Base-by-base conservation (phyloP, 2,113 vertebrate species). In the Sminthopsis crassicaudata region DNA sequence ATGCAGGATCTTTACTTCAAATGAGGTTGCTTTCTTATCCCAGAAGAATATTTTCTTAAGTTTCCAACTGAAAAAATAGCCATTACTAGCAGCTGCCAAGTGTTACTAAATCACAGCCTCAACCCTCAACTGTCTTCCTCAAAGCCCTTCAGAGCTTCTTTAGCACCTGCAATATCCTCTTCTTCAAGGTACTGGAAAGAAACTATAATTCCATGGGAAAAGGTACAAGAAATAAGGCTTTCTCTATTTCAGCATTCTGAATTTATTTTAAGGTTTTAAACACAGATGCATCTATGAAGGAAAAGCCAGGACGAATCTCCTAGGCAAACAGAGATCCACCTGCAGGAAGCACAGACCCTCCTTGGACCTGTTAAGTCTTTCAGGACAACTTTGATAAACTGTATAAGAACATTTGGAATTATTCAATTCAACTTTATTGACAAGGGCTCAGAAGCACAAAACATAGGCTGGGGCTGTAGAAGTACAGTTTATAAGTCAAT, bases 391-490 rank as follows among this genome's bases (percentile, higher is more conserved):
- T 96, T 48, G 90, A 91, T 46, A 93, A 14, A 92, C 90, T 53
- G 51, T n/a, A 9, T 42, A 89, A 93, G 93, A 36, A 26, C 42
- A 95, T 1, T 50, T 19, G 26, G 26, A 50, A 67, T 57, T 53
- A n/a, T 90, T 95, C 67, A 94, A 90, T 93, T 96, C 95, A 89
- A 94, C 88, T 93, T 92, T 95, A 95, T 90, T 92, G n/a, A 92
- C 42, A 95, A 24, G 90, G 93, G n/a, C 42, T 53, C 16, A 95
- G 91, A n/a, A 91, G 36, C 9, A 51, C 30, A 91, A 2, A 46
- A 53, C 27, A 76, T 57, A 30, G 26, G n/a, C 50, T 1, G 42
- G 36, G 46, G 91, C 48, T 27, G 16, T 14, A n/a, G 27, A 46
- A 26, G 9, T 48, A 8, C 46, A 26, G 3, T 19, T 84, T 23